Evolutionary conservation across 2,113 vertebrate genomes (phyloP).

Genomic region (Ochotona princeps): DNA sequence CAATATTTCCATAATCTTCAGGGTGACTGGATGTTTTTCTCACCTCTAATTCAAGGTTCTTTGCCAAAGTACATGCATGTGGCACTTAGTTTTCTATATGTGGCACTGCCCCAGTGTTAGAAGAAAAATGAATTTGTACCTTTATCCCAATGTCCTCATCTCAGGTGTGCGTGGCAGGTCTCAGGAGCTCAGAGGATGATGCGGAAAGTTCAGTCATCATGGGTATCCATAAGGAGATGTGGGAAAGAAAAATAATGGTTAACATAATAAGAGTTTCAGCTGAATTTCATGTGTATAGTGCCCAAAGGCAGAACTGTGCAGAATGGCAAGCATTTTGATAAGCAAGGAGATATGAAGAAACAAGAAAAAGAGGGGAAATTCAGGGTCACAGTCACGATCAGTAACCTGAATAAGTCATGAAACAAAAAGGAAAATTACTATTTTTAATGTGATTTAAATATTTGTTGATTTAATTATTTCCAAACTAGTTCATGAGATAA

Average conservation of each 20-base stretch:
- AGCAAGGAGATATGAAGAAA: not conserved
- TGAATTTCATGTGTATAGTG: not conserved
- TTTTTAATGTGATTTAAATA: constrained; percentile 3
- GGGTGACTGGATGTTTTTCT: constrained; percentile 27
- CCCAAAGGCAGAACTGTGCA: not conserved
- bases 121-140: not conserved
- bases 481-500: constrained; percentile 14
- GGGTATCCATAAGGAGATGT: not conserved
- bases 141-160: not conserved
- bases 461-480: constrained; percentile 13
- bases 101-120: not conserved
- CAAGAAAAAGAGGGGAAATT: not conserved
- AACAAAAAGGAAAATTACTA: not conserved
- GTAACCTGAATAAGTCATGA: not conserved
- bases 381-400: not conserved
- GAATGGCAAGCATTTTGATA: not conserved
- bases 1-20: constrained; percentile 53
- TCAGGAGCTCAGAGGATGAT: not conserved
- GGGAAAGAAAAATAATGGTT: not conserved
- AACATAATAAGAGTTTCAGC: not conserved
- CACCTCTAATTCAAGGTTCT: constrained; percentile 6
- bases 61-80: constrained; percentile 48
- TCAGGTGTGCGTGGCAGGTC: not conserved
- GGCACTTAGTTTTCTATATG: not conserved
- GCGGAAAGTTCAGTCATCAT: constrained; percentile 11